Percentiles rank a stretch among this genome's conserved stretches.
phyloP scores from a whole-genome alignment of 2,888 invertebrate genomes.

The Cactoblastis cactorum region DNA sequence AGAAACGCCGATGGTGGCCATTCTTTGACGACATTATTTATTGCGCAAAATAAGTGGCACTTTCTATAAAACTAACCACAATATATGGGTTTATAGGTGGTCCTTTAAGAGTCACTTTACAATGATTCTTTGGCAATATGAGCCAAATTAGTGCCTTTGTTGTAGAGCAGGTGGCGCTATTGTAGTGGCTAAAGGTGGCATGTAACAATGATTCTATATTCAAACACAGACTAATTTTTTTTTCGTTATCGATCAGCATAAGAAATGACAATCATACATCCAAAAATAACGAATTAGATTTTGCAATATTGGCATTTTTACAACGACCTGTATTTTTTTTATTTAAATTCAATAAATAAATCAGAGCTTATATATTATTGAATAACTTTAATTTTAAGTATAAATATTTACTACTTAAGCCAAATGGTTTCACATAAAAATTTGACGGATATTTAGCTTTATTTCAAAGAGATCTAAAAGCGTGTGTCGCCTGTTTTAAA shows the following conservation, averaged over 20 bases:
- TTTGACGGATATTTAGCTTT: background rate
- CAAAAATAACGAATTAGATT: background rate
- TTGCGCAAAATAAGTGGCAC: slow-evolving; percentile 8
- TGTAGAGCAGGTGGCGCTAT: background rate
- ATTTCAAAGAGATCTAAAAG: background rate
- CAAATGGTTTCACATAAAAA: background rate
- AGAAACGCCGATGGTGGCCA: background rate
- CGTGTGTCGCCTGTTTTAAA: background rate
- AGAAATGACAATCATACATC: background rate
- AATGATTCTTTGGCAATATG: background rate
- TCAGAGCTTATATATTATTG: no score
- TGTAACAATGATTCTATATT: background rate
- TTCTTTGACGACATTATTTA: background rate
- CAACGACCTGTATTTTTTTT: no score
- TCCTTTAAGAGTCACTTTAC: background rate
- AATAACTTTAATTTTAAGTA: no score
- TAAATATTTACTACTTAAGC: no score
- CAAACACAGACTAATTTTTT: slow-evolving; percentile 3
- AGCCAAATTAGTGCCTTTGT: slow-evolving; percentile 6
- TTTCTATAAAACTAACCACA: slow-evolving; percentile 15
- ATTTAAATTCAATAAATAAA: no score
- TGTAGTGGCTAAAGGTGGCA: slow-evolving; percentile 4
- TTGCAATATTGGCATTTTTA: background rate
- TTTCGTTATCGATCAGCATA: background rate
- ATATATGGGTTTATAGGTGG: slow-evolving; percentile 17